Conservation (phyloP, 1,140 invertebrate genomes). For the Neodiprion virginianus region DNA sequence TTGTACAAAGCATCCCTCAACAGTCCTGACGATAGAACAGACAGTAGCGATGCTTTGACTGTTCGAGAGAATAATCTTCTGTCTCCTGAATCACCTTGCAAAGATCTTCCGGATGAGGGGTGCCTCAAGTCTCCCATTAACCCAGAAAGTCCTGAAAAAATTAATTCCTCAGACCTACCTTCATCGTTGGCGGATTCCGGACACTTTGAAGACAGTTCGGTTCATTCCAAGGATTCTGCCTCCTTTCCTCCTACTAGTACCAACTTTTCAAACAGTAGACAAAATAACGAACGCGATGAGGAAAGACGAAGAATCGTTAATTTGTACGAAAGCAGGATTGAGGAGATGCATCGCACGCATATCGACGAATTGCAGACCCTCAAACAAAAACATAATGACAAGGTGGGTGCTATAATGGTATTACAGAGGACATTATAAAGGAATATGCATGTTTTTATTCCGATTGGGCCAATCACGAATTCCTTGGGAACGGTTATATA, state of each 20-base stretch:
- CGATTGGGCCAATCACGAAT: background rate
- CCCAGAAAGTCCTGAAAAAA: slow-evolving; percentile 40
- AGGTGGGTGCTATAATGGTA: slow-evolving; percentile 57
- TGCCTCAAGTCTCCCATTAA: slow-evolving; percentile 25
- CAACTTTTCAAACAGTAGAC: slow-evolving; percentile 1
- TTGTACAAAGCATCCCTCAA: slow-evolving; percentile 78
- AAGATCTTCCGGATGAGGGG: slow-evolving; percentile 45
- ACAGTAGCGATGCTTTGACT: slow-evolving; percentile 75
- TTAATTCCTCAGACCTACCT: slow-evolving; percentile 31
- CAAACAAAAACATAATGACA: slow-evolving; percentile 80
- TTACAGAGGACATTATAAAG: background rate
- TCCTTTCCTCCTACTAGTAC: slow-evolving; percentile 4
- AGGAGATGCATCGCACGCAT: slow-evolving; percentile 74
- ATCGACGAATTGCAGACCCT: slow-evolving; percentile 74
- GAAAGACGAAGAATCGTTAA: slow-evolving; percentile 72
- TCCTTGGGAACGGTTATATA: no score
- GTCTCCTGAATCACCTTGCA: slow-evolving; percentile 49
- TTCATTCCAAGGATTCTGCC: slow-evolving; percentile 77
- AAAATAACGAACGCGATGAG: slow-evolving; percentile 60
- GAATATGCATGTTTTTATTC: background rate
- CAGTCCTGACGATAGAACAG: slow-evolving; percentile 75
- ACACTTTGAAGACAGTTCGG: slow-evolving; percentile 82
- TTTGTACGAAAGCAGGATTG: slow-evolving; percentile 75
- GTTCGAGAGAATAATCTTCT: slow-evolving; percentile 71
- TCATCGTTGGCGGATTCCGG: slow-evolving; percentile 82